Percentiles rank a stretch among this genome's conserved stretches.
phyloP scores from a whole-genome alignment of 2,888 invertebrate genomes.

The Blomia tropicalis region DNA sequence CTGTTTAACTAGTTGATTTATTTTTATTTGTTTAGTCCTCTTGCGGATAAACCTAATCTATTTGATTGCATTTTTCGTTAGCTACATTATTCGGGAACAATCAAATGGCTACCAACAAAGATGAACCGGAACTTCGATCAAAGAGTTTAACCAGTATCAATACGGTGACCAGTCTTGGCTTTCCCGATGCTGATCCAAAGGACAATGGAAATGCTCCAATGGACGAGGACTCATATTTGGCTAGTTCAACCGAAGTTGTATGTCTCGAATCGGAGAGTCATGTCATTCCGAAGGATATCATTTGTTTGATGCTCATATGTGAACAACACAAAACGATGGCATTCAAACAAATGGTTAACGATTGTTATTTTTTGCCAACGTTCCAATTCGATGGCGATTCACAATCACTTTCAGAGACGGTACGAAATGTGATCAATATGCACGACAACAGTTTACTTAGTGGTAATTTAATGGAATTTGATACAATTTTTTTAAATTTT shows the following conservation, averaged over 20 bases:
- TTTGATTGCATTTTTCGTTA: too few relatives aligned
- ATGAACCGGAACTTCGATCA: not conserved
- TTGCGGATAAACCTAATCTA: too few relatives aligned
- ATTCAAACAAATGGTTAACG: not conserved
- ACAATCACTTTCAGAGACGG: slow-evolving; percentile 1
- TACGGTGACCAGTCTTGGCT: not conserved
- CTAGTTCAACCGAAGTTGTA: not conserved
- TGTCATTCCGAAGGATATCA: not conserved
- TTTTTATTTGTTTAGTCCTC: too few relatives aligned
- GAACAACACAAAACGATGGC: slow-evolving; percentile 3
- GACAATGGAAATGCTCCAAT: not conserved
- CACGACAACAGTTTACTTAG: not conserved
- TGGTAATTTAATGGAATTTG: not conserved
- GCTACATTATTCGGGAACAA: too few relatives aligned
- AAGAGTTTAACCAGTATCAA: not conserved
- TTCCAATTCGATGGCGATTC: slow-evolving; percentile 6
- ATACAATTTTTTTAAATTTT: not conserved
- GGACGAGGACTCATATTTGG: not conserved
- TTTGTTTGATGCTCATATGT: not conserved
- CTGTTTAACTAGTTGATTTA: too few relatives aligned
- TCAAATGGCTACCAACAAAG: not conserved
- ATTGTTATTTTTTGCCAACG: not conserved
- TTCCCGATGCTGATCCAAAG: not conserved
- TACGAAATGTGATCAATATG: not conserved
- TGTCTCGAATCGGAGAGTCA: not conserved